phyloP scores from a whole-genome alignment of 2,888 invertebrate species.

The Standfussiana lucernea region DNA sequence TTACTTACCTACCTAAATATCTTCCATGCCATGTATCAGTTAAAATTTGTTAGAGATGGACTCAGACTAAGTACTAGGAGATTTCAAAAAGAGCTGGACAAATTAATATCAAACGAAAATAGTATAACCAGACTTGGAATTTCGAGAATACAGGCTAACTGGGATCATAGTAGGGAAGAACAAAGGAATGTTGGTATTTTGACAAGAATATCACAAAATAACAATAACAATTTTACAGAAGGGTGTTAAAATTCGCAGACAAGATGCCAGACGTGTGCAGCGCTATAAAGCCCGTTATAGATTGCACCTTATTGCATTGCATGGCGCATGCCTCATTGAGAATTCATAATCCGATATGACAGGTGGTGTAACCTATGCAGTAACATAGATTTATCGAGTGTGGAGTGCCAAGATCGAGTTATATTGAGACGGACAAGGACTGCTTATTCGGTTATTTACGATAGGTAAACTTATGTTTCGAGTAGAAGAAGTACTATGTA shows the following conservation, averaged over 20 bases:
- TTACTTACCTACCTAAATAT: background rate
- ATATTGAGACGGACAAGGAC: constrained; percentile 29
- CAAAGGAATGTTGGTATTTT: constrained; percentile 11
- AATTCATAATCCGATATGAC: constrained; percentile 36
- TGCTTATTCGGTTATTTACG: constrained; percentile 3
- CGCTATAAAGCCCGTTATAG: constrained; percentile 31
- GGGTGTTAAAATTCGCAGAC: constrained; percentile 42
- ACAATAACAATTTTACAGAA: constrained; percentile 28
- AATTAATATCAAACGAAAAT: constrained; percentile 9
- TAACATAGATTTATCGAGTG: constrained; percentile 29
- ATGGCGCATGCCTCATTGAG: constrained; percentile 20
- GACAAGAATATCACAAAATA: constrained; percentile 20
- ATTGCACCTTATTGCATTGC: constrained; percentile 38
- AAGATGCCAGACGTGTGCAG: constrained; percentile 40
- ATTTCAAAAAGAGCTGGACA: background rate
- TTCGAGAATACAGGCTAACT: background rate
- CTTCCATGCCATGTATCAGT: background rate
- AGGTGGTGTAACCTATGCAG: constrained; percentile 47
- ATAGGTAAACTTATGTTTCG: background rate
- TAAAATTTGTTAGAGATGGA: background rate
- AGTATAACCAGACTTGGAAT: background rate
- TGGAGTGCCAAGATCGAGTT: constrained; percentile 27
- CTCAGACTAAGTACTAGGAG: background rate
- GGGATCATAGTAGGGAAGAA: background rate
- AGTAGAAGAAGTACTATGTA: background rate